Conservation (phyloP, 2,113 vertebrate genomes). For the Zapus hudsonius region DNA sequence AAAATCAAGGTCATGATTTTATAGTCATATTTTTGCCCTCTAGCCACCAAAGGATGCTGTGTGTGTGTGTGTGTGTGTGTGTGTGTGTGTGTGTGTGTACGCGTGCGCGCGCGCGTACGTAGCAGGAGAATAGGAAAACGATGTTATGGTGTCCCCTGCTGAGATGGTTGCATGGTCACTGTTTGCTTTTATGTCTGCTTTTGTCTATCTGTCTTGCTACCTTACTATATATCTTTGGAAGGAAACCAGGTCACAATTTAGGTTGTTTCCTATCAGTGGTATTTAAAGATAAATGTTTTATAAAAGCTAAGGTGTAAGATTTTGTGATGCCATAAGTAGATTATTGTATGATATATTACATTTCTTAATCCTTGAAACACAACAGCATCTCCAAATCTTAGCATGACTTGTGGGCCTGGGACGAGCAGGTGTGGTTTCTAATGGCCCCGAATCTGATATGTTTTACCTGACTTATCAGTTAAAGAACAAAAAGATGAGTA, state of each 20-base stretch:
- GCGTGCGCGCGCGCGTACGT: no score
- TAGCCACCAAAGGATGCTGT: not conserved
- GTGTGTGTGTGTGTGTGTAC: no score
- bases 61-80: no score
- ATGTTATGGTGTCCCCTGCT: not conserved
- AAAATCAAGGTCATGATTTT: not conserved
- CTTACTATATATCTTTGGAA: conserved; percentile 59
- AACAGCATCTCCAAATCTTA: not conserved
- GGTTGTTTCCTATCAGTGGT: not conserved
- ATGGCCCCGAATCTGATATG: not conserved
- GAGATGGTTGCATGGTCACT: not conserved
- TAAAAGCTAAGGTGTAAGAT: conserved; percentile 11
- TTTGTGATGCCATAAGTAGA: not conserved
- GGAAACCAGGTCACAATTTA: conserved; percentile 47
- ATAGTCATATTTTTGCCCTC: not conserved
- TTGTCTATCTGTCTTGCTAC: conserved; percentile 68
- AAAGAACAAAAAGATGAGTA: not conserved
- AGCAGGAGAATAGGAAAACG: not conserved
- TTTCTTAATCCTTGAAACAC: not conserved
- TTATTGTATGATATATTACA: not conserved
- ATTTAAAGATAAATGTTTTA: not conserved
- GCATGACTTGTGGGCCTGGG: not conserved
- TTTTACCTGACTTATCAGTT: not conserved
- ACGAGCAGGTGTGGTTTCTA: not conserved
- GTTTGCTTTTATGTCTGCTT: conserved; percentile 67